These are phyloP conservation scores for Diabrotica undecimpunctata DNA, from an alignment of 1,140 invertebrate species.

Conservation along the genomic window DNA sequence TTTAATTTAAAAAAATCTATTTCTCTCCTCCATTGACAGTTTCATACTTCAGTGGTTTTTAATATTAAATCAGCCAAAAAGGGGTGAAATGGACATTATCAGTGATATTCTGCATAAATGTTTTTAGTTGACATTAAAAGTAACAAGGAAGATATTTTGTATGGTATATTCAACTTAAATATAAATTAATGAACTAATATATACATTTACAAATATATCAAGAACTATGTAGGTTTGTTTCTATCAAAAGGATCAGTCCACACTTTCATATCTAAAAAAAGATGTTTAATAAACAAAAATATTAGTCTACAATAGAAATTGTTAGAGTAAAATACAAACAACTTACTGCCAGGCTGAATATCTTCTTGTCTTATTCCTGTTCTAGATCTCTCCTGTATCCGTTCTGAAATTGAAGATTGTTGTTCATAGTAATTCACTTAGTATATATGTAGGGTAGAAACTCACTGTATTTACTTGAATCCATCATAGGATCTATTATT, in stretches of 20 bases:
- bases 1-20: no score
- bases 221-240: constrained; percentile 44
- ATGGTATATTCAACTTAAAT: no score
- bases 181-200: no score
- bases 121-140: no score
- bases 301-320: no score
- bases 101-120: no score
- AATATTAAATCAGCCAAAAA: no score
- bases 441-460: not conserved
- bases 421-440: constrained; percentile 8
- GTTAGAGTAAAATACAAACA: not conserved
- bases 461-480: constrained; percentile 54
- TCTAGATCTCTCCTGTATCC: constrained; percentile 56
- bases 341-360: constrained; percentile 67
- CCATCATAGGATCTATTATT: constrained; percentile 61
- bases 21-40: no score
- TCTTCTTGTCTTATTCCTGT: constrained; percentile 60
- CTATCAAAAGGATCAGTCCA: constrained; percentile 66
- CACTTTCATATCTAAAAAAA: constrained; percentile 66
- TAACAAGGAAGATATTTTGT: no score
- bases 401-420: constrained; percentile 51
- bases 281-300: not conserved
- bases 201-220: no score
- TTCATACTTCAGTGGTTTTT: no score
- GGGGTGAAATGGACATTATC: no score